phyloP scores from a whole-genome alignment of 2,797 vertebrate species.

The Sebastes wilsoni region DNA sequence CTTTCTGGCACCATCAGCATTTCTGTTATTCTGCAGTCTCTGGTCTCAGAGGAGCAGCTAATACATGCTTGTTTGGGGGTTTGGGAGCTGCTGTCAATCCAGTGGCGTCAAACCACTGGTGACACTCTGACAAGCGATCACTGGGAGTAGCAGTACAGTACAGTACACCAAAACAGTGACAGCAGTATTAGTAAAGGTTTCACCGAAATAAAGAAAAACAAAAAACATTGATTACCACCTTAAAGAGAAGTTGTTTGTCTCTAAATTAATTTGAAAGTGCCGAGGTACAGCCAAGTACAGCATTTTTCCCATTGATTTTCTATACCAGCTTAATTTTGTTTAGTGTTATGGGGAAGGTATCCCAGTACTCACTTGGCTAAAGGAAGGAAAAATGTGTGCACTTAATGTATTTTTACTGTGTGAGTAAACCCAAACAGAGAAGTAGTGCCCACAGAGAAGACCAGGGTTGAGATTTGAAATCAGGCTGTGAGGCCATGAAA shows the following conservation, averaged over 20 bases:
- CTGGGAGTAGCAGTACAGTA: constrained; percentile 1
- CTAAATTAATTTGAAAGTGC: constrained; percentile 4
- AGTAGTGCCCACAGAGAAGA: not conserved
- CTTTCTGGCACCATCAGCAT: not conserved
- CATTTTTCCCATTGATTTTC: constrained; percentile 4
- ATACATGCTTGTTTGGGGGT: constrained; percentile 5
- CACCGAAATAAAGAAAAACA: not conserved
- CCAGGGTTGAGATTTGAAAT: not conserved
- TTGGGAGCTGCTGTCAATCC: constrained; percentile 47
- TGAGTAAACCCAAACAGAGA: not conserved
- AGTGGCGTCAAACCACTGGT: constrained; percentile 8
- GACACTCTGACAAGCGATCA: constrained; percentile 34
- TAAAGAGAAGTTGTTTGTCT: not conserved
- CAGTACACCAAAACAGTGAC: constrained; percentile 3
- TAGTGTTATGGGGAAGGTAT: not conserved
- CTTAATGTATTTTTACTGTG: not conserved
- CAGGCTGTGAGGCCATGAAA: not conserved
- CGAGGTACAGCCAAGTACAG: not conserved
- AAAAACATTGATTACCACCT: constrained; percentile 1
- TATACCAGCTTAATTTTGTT: not conserved
- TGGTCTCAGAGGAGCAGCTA: constrained; percentile 17
- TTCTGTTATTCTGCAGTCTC: not conserved
- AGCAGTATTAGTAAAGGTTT: not conserved
- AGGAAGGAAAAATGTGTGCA: not conserved
- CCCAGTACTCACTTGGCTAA: not conserved